phyloP scores from a whole-genome alignment of 2,888 invertebrate species.

The Sesia bembeciformis region DNA sequence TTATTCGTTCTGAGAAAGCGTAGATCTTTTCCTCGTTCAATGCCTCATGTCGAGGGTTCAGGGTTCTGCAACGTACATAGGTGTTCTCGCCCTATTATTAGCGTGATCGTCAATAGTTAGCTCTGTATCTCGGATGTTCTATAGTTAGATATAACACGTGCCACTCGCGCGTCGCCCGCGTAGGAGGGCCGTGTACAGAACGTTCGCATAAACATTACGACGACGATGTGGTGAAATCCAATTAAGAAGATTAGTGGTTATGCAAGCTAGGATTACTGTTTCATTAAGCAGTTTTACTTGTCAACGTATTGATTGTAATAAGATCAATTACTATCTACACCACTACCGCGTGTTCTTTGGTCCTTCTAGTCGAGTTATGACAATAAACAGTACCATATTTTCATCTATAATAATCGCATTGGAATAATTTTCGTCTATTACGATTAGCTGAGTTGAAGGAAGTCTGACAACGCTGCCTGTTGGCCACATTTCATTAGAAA shows the following conservation, averaged over 20 bases:
- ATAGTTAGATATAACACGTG: conserved; percentile 34
- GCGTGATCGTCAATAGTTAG: conserved; percentile 17
- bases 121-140: conserved; percentile 9
- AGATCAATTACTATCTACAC: no score
- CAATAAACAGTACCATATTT: no score
- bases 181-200: conserved; percentile 20
- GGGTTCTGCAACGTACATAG: conserved; percentile 14
- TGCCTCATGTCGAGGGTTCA: conserved; percentile 16
- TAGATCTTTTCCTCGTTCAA: no score
- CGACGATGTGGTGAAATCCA: conserved; percentile 8
- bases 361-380: no score
- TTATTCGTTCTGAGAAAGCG: no score
- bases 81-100: conserved; percentile 18
- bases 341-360: no score
- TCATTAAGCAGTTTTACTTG: no score
- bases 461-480: conserved; percentile 2
- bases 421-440: no score
- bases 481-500: conserved; percentile 58
- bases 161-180: conserved; percentile 14
- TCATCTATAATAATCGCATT: no score
- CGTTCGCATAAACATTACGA: conserved; percentile 18
- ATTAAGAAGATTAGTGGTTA: neutral
- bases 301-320: no score
- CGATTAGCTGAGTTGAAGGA: no score
- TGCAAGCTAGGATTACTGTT: no score